These are phyloP conservation scores for Porphyrio hochstetteri DNA, from an alignment of 2,113 vertebrate species.

Conservation along the genomic window DNA sequence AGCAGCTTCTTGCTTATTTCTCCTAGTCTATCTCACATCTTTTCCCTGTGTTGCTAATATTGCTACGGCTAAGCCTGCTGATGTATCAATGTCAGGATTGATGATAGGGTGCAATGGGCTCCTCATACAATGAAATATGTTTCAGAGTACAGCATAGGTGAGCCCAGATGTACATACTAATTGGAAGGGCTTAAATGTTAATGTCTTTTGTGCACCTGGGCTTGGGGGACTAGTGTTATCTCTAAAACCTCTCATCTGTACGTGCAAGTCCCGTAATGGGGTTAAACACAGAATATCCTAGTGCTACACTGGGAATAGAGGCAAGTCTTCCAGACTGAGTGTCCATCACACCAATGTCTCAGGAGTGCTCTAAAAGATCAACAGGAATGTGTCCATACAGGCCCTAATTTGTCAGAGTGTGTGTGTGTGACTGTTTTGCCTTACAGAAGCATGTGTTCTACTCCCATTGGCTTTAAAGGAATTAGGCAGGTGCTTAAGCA, in stretches of 20 bases:
- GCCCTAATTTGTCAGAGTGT: neutral
- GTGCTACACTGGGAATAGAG: neutral
- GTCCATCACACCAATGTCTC: neutral
- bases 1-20: neutral
- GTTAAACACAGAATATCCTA: neutral
- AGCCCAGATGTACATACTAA: neutral
- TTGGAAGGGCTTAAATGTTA: neutral
- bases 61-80: neutral
- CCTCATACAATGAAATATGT: neutral
- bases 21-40: neutral
- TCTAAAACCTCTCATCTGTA: neutral
- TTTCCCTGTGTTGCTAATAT: neutral
- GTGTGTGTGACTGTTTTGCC: neutral
- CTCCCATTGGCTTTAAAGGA: neutral
- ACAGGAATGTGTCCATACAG: neutral
- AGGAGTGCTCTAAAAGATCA: neutral
- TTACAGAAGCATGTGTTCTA: neutral
- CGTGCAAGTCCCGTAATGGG: neutral
- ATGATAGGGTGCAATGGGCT: fast-evolving
- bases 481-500: neutral
- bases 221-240: neutral
- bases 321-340: neutral
- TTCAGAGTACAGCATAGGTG: neutral
- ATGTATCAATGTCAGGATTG: neutral
- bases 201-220: neutral